A percentile compares a stretch with the other conserved stretches of the same genome.
phyloP scores from a whole-genome alignment of 2,888 invertebrate genomes.

The Sabatieria punctata region DNA sequence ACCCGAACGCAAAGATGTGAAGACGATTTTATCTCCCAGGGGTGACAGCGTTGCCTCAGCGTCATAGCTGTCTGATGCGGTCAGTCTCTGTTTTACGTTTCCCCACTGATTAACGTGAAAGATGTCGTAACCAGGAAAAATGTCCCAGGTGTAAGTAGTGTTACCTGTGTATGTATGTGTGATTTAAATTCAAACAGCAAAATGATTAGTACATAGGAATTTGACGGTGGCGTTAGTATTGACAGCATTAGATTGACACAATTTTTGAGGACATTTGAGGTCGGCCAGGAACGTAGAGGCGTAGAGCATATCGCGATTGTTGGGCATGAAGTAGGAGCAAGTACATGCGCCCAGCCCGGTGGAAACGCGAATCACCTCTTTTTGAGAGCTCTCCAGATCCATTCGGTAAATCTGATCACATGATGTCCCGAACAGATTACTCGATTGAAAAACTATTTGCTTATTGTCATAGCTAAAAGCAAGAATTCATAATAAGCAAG shows the following conservation, averaged over 20 bases:
- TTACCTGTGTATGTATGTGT: slow-evolving; percentile 15
- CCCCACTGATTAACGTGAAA: slow-evolving; percentile 11
- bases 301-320: slow-evolving; percentile 21
- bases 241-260: slow-evolving; percentile 3
- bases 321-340: slow-evolving; percentile 22
- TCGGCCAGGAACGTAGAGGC: slow-evolving; percentile 22
- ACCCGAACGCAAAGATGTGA: slow-evolving; percentile 19
- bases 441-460: slow-evolving; percentile 22
- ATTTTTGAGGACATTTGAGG: slow-evolving; percentile 10
- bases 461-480: slow-evolving; percentile 21
- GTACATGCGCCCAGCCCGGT: slow-evolving; percentile 21
- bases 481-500: no score
- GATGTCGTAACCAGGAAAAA: slow-evolving; percentile 22
- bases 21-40: slow-evolving; percentile 22
- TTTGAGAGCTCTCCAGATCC: no score
- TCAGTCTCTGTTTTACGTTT: not conserved
- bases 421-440: slow-evolving; percentile 16
- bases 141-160: slow-evolving; percentile 24
- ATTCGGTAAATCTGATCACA: slow-evolving; percentile 27
- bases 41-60: slow-evolving; percentile 14
- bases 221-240: slow-evolving; percentile 13
- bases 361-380: slow-evolving; percentile 9
- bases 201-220: slow-evolving; percentile 12
- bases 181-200: no score
- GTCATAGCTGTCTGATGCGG: slow-evolving; percentile 11